Evolutionary conservation across 1,140 invertebrate species (phyloP), one percentile per base, ranked within the genome.

Genomic region (Andricus grossulariae): DNA sequence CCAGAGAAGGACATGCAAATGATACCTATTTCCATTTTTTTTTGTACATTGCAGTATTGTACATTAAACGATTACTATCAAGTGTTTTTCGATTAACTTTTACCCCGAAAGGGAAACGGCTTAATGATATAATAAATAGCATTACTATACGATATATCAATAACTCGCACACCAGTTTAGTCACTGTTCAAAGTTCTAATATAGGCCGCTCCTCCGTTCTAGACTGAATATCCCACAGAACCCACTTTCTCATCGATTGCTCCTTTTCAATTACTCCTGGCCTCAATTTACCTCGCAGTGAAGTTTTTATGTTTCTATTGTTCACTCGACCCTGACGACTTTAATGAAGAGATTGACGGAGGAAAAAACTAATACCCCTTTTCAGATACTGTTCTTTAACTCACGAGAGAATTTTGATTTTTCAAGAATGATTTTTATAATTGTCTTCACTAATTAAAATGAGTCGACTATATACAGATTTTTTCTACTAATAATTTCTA

Each of bases 181-280:
- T 32, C 5, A 8, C 60, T 39, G 3, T 39, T 32, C 25, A 66
- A 66, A 39, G 16, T 66, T 66, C n/a, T 13, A 66, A 39, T 66
- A 66, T 15, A 66, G 16, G 39, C 15, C 3, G 45, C 32, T 12
- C 15, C 21, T 55, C 19, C 3, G 10, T 55, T n/a, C 7, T 55
- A 55, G 52, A 18, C 10, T 55, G 4, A 39, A 6, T 39, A 10
- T 16, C 3, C 1, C 32, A 66, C 60, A 66, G 5, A 60, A 25
- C 16, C 60, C 60, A 66, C 25, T 66, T 66, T 66, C 60, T 66
- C 60, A 66, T 66, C 60, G 60, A 66, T 39, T 66, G 15, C 32
- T 66, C 32, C 60, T 66, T 45, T 66, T 66, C 60, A 66, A 66
- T 66, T 66, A 66, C 60, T 66, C 25, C 60, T 66, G 60, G 45